These are phyloP conservation scores for Dryas iulia DNA, from an alignment of 1,140 invertebrate species.

Conservation along the genomic window DNA sequence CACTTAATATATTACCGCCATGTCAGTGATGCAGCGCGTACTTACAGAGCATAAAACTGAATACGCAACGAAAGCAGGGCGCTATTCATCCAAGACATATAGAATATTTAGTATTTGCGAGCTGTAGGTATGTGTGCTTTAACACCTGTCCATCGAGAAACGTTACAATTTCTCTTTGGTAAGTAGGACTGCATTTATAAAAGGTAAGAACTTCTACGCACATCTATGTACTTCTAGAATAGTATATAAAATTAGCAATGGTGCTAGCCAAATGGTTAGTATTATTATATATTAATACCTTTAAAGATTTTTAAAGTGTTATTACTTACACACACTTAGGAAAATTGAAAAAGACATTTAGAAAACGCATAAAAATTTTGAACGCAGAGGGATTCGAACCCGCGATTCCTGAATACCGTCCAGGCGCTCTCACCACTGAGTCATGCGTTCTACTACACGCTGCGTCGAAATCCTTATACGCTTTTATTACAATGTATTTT, in stretches of 20 bases:
- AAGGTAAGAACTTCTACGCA: no score
- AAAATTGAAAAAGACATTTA: no score
- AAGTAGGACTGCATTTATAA: neutral
- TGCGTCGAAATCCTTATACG: no score
- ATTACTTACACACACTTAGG: no score
- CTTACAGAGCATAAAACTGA: conserved; percentile 38
- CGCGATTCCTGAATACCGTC: no score
- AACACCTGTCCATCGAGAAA: conserved; percentile 8
- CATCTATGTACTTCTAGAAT: neutral
- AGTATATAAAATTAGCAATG: neutral
- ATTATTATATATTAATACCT: no score
- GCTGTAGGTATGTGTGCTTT: conserved; percentile 11
- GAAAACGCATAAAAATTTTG: no score
- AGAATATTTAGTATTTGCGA: conserved; percentile 39
- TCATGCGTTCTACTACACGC: no score
- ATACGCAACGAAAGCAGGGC: conserved; percentile 33
- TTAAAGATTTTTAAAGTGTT: no score
- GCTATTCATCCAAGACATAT: conserved; percentile 32
- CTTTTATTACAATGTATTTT: no score
- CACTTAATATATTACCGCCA: conserved; percentile 16
- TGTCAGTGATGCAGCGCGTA: conserved; percentile 31
- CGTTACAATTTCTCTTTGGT: neutral
- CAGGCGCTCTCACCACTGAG: no score
- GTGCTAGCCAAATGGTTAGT: neutral
- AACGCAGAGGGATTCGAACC: no score